Conservation (phyloP, 2,113 vertebrate genomes). For the Eudyptes chrysolophus region DNA sequence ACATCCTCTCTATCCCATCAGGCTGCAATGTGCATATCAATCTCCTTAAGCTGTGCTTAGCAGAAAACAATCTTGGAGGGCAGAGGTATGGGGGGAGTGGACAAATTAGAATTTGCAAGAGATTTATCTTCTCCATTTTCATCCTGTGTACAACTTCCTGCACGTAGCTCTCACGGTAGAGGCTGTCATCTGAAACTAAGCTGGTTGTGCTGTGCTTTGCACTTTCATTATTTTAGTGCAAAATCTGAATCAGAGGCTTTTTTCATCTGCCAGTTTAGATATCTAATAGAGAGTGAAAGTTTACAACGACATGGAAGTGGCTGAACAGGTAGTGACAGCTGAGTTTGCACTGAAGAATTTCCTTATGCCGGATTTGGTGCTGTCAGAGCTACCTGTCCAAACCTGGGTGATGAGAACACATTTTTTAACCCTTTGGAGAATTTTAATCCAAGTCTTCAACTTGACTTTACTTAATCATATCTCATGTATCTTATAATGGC, state of each 20-base stretch:
- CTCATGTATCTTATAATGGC: neutral
- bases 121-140: neutral
- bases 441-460: neutral
- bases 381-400: conserved; percentile 41
- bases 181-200: conserved; percentile 11
- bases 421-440: conserved; percentile 50
- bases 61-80: neutral
- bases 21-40: neutral
- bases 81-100: neutral
- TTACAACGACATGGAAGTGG: neutral
- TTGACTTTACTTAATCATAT: conserved; percentile 15
- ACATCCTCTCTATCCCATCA: neutral
- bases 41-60: neutral
- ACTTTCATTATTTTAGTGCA: conserved; percentile 33
- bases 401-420: neutral
- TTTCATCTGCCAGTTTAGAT: conserved; percentile 36
- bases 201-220: neutral
- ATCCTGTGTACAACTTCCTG: neutral
- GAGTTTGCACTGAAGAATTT: conserved; percentile 34
- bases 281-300: conserved; percentile 24
- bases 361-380: conserved; percentile 18
- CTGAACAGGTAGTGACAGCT: conserved; percentile 52
- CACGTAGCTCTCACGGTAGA: accelerated
- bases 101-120: neutral
- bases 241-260: conserved; percentile 7